These are phyloP conservation scores for Tetragnatha versicolor DNA, from an alignment of 1,140 invertebrate species.

Conservation along the genomic window DNA sequence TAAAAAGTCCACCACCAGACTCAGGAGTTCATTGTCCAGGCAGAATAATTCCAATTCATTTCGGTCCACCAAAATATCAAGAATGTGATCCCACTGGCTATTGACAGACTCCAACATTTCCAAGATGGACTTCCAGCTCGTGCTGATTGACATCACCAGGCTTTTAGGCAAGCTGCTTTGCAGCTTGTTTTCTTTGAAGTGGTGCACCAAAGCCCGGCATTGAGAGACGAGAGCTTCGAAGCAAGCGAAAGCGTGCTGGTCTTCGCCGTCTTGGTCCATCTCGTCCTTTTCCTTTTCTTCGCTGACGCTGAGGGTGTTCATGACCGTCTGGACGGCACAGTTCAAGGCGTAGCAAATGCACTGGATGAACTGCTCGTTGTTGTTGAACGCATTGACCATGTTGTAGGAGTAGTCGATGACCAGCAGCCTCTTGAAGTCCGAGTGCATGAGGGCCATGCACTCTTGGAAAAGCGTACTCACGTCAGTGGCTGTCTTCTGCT, in stretches of 20 bases:
- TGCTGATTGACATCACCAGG: constrained; percentile 31
- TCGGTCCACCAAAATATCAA: constrained; percentile 32
- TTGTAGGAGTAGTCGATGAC: constrained; percentile 49
- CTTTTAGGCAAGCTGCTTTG: constrained; percentile 40
- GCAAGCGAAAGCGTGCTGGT: constrained; percentile 42
- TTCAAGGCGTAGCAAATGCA: constrained; percentile 48
- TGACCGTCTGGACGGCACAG: constrained; percentile 43
- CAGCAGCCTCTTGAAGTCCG: constrained; percentile 31
- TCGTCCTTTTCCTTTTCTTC: constrained; percentile 32
- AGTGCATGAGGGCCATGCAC: constrained; percentile 33
- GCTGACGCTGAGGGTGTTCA: constrained; percentile 27
- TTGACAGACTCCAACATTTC: constrained; percentile 44
- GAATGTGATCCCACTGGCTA: constrained; percentile 42
- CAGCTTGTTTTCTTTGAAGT: constrained; percentile 51
- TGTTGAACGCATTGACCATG: constrained; percentile 49
- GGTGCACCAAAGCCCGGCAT: constrained; percentile 33
- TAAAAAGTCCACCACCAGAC: constrained; percentile 44
- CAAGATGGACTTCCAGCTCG: constrained; percentile 39
- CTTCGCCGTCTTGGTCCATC: not conserved
- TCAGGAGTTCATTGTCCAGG: constrained; percentile 40
- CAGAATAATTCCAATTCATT: constrained; percentile 36
- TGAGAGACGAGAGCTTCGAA: constrained; percentile 39
- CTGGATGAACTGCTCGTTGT: constrained; percentile 45
- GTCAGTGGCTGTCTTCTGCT: constrained; percentile 18
- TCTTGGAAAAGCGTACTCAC: constrained; percentile 25